phyloP scores from a whole-genome alignment of 2,797 vertebrate species.

The Phalanger gymnotis region DNA sequence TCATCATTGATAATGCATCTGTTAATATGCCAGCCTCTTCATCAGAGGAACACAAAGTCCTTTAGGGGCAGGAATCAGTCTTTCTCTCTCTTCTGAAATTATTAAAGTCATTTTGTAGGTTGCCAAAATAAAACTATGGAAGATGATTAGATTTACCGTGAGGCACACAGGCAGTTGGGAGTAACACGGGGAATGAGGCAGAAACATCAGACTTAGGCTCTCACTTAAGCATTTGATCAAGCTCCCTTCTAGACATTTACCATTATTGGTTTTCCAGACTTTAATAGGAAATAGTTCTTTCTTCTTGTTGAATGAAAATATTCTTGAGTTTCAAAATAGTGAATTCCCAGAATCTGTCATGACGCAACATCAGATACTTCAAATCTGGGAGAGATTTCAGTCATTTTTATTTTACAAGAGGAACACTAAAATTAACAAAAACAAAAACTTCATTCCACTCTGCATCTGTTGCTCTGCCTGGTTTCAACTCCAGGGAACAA shows the following conservation, averaged over 20 bases:
- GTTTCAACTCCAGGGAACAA: background rate
- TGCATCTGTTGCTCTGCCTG: background rate
- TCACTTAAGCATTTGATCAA: background rate
- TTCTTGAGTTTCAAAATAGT: background rate
- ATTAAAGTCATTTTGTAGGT: background rate
- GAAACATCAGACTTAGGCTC: background rate
- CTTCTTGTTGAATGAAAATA: background rate
- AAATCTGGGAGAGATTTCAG: background rate
- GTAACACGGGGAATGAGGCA: background rate
- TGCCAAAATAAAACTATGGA: background rate
- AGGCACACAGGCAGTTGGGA: background rate
- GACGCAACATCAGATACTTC: background rate
- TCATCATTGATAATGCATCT: background rate
- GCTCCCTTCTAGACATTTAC: too few species aligned
- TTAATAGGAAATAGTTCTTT: background rate
- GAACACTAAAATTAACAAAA: background rate
- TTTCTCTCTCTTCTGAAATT: background rate
- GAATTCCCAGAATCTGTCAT: background rate
- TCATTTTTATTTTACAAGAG: background rate
- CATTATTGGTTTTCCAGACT: background rate
- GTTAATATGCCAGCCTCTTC: conserved; percentile 12
- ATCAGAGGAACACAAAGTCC: background rate
- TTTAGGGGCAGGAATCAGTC: background rate
- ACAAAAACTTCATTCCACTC: background rate
- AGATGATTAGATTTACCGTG: background rate